Evolutionary conservation across 2,888 invertebrate genomes (phyloP), one percentile per base, ranked within the genome.

Genomic region (Monochamus alternatus): DNA sequence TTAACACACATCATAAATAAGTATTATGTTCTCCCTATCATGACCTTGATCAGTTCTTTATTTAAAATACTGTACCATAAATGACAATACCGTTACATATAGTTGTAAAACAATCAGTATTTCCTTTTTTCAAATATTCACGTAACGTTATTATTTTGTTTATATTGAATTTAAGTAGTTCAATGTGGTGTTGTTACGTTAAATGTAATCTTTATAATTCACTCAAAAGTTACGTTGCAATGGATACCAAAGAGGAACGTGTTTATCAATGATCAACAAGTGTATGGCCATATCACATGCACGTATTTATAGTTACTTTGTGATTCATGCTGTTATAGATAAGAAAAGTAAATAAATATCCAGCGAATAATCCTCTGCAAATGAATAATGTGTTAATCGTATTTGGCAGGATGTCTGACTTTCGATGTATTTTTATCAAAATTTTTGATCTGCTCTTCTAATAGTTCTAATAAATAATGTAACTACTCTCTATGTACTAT

Each of bases 81-180:
- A 66, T 55, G 66, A 66, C 66, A 66, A 66, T 66, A 66, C 44
- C 31, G 10, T 10, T 51, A 14, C 51, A 10, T 47, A 52, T 66
- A 32, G 10, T 52, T 52, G 12, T 66, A 8, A 47, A 47, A 64
- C 47, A 14, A 64, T 64, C 64, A 64, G 64, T 64, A 64, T 47
- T 47, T 43, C 47, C 22, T 1, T 44, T 47, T 5, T 64, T 64
- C n/a, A 64, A 22, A 43, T 64, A 32, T 38, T 38, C 14, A 62
- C n/a, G 5, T 62, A 8, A 62, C 38, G 22, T 7, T 62, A 38
- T 62, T 62, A 62, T 2, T 62, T 59, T 3, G 31, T 30, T 59
- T 59, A 59, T 3, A 31, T 22, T 59, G 59, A 3, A 32, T 38
- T n/a, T 62, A 38, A 62, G n/a, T 62, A 62, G 32, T 10, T 62